Percentiles rank a stretch among this genome's conserved stretches.
phyloP scores from a whole-genome alignment of 30 jellyfish, hydroid and myxozoan species.

The Chironex yamaguchii region DNA sequence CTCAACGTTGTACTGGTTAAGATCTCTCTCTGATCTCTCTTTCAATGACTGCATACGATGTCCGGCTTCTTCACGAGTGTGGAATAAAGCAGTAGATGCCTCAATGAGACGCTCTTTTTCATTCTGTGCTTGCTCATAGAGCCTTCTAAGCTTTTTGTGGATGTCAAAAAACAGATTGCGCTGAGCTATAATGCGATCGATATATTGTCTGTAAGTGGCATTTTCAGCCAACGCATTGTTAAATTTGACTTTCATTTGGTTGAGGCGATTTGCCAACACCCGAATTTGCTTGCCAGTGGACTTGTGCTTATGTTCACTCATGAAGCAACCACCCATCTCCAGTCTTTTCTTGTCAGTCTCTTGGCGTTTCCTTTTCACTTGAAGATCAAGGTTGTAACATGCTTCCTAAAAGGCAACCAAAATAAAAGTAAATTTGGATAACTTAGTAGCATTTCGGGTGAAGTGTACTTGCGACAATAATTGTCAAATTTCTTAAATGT shows the following conservation, averaged over 20 bases:
- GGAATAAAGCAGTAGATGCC: conserved; percentile 64
- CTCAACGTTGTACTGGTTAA: conserved; percentile 70
- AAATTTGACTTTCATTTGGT: conserved; percentile 70
- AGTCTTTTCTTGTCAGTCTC: conserved; percentile 17
- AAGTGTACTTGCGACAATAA: no score
- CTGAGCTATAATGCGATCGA: conserved; percentile 75
- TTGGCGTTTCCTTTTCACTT: neutral
- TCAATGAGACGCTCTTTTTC: conserved; percentile 66
- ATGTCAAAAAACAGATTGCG: conserved; percentile 61
- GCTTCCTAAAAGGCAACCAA: neutral
- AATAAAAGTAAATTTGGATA: no score
- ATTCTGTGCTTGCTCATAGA: conserved; percentile 35
- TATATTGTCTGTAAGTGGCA: conserved; percentile 69
- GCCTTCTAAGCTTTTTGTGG: conserved; percentile 52
- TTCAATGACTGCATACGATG: conserved; percentile 85
- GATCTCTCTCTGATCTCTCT: conserved; percentile 88
- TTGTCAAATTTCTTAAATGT: no score
- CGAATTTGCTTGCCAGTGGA: conserved; percentile 67
- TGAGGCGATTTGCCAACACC: conserved; percentile 76
- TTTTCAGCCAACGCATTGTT: conserved; percentile 82
- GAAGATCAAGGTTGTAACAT: conserved; percentile 5
- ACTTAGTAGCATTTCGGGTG: no score
- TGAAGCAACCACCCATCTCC: conserved; percentile 55
- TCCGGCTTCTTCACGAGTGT: conserved; percentile 94
- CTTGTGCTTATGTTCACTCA: conserved; percentile 61